Conservation (phyloP, 2,797 vertebrate species). For the Falco columbarius region DNA sequence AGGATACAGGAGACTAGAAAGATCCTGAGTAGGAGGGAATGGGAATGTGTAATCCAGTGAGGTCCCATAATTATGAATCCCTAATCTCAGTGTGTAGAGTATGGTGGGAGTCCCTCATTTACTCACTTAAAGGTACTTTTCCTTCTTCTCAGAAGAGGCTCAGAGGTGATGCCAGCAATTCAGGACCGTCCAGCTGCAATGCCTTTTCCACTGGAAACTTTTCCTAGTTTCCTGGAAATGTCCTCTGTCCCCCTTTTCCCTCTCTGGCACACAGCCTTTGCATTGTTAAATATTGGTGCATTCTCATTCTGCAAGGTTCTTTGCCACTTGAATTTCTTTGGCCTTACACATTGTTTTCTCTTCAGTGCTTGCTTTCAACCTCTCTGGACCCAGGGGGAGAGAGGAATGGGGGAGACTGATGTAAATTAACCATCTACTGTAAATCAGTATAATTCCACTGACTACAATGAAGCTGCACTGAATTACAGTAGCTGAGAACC, state of each 20-base stretch:
- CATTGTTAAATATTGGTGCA: background rate
- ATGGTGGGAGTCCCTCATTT: background rate
- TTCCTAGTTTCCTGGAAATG: background rate
- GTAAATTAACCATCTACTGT: background rate
- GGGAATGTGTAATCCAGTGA: background rate
- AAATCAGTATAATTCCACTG: slow-evolving; percentile 11
- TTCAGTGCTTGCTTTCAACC: background rate
- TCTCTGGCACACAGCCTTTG: background rate
- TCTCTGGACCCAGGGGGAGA: background rate
- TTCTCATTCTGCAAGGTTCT: background rate
- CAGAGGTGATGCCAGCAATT: background rate
- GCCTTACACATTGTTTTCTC: background rate
- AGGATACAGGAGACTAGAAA: background rate
- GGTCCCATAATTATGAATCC: background rate
- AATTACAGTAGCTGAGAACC: background rate
- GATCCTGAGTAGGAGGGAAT: background rate
- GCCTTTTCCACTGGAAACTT: background rate
- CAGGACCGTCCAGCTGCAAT: background rate
- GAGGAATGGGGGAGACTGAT: background rate
- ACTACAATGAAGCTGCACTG: background rate
- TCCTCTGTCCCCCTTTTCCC: background rate
- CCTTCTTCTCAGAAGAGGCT: background rate
- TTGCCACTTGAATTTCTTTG: slow-evolving; percentile 1
- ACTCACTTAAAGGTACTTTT: background rate
- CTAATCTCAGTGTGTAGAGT: background rate